Evolutionary conservation across 1,140 invertebrate genomes (phyloP), one percentile per base, ranked within the genome.

Genomic region (Drosophila bipectinata): DNA sequence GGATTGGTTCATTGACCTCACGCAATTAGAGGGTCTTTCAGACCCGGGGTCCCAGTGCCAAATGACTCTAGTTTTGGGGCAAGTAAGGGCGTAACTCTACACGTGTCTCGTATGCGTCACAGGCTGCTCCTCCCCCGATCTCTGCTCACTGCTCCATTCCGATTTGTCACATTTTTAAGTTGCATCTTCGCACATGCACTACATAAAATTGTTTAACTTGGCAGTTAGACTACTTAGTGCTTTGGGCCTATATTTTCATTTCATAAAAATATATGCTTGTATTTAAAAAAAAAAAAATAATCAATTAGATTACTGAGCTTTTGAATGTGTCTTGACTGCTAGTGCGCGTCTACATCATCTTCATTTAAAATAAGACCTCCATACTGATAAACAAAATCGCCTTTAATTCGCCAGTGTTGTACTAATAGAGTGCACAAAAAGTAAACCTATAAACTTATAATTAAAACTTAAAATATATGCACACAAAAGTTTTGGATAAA

Each of bases 171-270:
- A 37, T 37, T n/a, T 37, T 34, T 34, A 34, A 34, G 34, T 37
- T 15, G 41, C 15, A 12, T 44, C 41, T 44, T 44, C 34, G 41
- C 41, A 44, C 15, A 12, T 8, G 63, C 64, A 72, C 69, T 73
- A 61, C 14, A 44, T 34, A 28, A 59, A 68, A 51, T 41, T 15
- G 56, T 67, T 68, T 67, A 72, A 72, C 63, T 49, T 53, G 53
- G 28, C 45, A 67, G 69, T 72, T 72, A 72, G 52, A 60, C 69
- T 56, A 60, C 30, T 56, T 73, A 73, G 69, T 73, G 69, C 63
- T 34, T 10, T 12, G 24, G 28, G 26, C 26, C 10, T 12, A 37
- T 37, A 37, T 12, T 37, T 37, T 37, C 34, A 37, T 37, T 37
- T 37, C 10, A 37, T 37, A 37, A 37, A 37, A 37, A 37, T 37